Evolutionary conservation across 1,140 invertebrate genomes (phyloP).

Genomic region (Zophobas morio): DNA sequence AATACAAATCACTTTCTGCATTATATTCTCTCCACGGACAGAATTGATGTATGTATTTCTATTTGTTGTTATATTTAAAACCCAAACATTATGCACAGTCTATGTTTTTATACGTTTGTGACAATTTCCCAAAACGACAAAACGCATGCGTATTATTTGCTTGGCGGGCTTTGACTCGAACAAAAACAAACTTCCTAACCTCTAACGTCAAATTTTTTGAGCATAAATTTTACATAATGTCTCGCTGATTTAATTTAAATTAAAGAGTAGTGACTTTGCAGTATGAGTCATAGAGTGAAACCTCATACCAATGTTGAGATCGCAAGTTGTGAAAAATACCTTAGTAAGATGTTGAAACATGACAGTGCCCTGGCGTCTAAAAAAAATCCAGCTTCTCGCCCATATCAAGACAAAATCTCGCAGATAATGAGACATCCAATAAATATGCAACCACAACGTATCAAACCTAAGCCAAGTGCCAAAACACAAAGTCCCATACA

Average conservation of each 20-base stretch:
- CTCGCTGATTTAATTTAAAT: constrained; percentile 48
- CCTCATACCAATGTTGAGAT: constrained; percentile 19
- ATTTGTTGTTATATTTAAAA: no score
- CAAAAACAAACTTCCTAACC: constrained; percentile 52
- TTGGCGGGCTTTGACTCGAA: constrained; percentile 47
- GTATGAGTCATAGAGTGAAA: constrained; percentile 46
- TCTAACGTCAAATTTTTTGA: constrained; percentile 41
- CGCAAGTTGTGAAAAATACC: constrained; percentile 38
- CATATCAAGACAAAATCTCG: constrained; percentile 10
- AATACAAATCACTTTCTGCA: no score
- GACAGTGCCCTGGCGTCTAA: not conserved
- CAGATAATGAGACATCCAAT: constrained; percentile 1
- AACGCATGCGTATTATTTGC: constrained; percentile 8
- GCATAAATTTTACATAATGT: constrained; percentile 15
- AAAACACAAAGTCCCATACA: constrained; percentile 5
- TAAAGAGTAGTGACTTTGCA: constrained; percentile 41
- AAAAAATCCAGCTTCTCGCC: not conserved
- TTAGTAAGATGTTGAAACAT: constrained; percentile 21
- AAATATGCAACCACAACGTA: not conserved
- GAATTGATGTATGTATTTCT: no score
- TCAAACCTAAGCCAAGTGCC: not conserved
- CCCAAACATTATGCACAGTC: no score
- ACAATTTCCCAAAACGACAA: no score
- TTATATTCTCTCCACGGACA: no score
- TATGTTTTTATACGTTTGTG: no score